Conservation (phyloP, 2,113 vertebrate genomes). For the Rissa tridactyla region DNA sequence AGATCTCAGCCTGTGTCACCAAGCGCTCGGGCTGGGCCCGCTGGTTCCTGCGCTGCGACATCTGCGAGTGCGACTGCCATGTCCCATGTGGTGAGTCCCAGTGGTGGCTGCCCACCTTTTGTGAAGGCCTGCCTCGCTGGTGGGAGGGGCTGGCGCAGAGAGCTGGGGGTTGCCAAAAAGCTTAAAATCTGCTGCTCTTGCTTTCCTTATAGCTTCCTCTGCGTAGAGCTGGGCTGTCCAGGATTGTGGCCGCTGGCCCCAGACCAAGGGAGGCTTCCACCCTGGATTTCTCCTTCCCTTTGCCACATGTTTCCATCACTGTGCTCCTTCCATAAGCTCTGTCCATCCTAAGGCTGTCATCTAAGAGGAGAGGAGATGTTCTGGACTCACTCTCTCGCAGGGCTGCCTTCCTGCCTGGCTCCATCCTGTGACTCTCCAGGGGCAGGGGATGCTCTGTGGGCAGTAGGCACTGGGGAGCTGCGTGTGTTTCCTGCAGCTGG, state of each 20-base stretch:
- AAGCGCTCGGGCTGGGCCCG: slow-evolving; percentile 78
- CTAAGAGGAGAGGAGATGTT: background rate
- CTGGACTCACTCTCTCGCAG: fast-evolving
- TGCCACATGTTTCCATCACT: fast-evolving
- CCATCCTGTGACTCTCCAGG: fast-evolving
- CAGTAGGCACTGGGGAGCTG: background rate
- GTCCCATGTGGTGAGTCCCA: slow-evolving; percentile 69
- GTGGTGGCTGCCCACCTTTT: fast-evolving
- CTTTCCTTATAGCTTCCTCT: background rate
- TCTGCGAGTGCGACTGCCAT: slow-evolving; percentile 82
- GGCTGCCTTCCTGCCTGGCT: background rate
- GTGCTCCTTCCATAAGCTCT: fast-evolving
- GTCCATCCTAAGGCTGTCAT: background rate
- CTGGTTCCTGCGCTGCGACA: slow-evolving; percentile 77
- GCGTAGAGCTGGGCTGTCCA: background rate
- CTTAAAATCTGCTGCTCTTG: background rate
- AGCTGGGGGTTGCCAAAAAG: background rate
- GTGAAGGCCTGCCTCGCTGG: fast-evolving
- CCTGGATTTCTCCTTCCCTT: background rate
- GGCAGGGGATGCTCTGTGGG: background rate
- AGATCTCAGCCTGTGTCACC: slow-evolving; percentile 76
- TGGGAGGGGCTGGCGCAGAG: background rate
- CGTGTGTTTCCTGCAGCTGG: background rate
- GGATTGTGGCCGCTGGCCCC: background rate
- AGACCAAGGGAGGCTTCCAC: fast-evolving